Conservation (phyloP, 2,113 vertebrate species). For the Amphilophus citrinellus region DNA sequence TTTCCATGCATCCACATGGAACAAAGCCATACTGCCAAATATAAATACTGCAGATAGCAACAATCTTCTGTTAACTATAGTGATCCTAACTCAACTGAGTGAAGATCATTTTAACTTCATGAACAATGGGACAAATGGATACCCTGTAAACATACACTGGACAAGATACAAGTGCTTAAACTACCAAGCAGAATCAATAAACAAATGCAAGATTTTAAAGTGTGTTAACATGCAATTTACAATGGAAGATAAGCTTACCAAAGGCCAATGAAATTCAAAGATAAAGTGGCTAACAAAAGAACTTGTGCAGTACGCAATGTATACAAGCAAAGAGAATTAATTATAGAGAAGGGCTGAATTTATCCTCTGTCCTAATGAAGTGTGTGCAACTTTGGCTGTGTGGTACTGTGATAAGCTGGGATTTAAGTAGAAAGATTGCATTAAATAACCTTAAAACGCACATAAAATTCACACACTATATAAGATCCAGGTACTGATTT, state of each 20-base stretch:
- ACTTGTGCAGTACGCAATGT: slow-evolving; percentile 21
- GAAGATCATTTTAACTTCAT: neutral
- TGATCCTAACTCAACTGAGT: rapidly evolving
- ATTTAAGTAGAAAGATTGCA: slow-evolving; percentile 9
- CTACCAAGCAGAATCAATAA: slow-evolving; percentile 55
- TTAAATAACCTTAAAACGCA: slow-evolving; percentile 22
- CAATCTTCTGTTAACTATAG: neutral
- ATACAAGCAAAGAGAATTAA: slow-evolving; percentile 57
- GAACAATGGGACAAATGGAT: slow-evolving; percentile 4
- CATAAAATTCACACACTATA: neutral
- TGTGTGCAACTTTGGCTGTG: slow-evolving; percentile 19
- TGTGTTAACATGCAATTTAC: slow-evolving; percentile 66
- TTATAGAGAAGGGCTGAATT: slow-evolving; percentile 47
- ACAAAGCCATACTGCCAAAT: neutral
- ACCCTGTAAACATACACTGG: slow-evolving; percentile 43
- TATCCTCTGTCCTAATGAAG: slow-evolving; percentile 27
- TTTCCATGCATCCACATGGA: too few species aligned
- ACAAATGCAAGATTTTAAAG: slow-evolving; percentile 49
- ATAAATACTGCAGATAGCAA: neutral
- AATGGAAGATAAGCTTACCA: slow-evolving; percentile 59
- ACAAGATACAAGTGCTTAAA: slow-evolving; percentile 38
- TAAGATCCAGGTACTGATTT: neutral
- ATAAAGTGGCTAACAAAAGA: slow-evolving; percentile 38
- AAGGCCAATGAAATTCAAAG: slow-evolving; percentile 57
- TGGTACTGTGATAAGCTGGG: slow-evolving; percentile 35